Evolutionary conservation across 2,888 invertebrate species (phyloP).

Genomic region (Stegophylla sp.): DNA sequence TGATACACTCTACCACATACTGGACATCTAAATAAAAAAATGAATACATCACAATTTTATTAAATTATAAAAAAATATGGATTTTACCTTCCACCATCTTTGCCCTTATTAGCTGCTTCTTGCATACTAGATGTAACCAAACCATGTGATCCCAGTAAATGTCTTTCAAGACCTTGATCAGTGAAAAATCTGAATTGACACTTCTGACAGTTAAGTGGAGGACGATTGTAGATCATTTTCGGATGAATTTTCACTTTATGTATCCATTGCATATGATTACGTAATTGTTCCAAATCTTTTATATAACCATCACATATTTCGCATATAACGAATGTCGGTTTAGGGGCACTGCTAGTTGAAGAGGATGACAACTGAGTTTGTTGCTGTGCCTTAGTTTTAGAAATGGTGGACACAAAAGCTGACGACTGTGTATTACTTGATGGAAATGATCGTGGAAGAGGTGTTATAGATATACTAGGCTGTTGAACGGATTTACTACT

Average conservation of each 20-base stretch:
- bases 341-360: constrained; percentile 67
- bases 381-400: constrained; percentile 63
- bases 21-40: constrained; percentile 73
- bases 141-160: constrained; percentile 91
- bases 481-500: constrained; percentile 71
- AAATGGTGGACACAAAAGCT: constrained; percentile 62
- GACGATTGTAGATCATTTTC: constrained; percentile 93
- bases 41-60: background rate
- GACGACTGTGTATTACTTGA: constrained; percentile 65
- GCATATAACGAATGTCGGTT: constrained; percentile 89
- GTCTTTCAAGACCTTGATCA: constrained; percentile 89
- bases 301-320: constrained; percentile 97
- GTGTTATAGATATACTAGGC: constrained; percentile 89
- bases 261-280: constrained; percentile 98
- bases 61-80: background rate
- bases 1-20: constrained; percentile 94
- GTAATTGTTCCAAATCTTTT: constrained; percentile 89
- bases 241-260: constrained; percentile 96
- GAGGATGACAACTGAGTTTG: constrained; percentile 60
- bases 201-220: constrained; percentile 93
- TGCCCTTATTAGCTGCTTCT: constrained; percentile 92
- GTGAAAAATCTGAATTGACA: constrained; percentile 97
- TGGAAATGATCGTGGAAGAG: constrained; percentile 76
- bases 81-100: constrained; percentile 77
- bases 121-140: constrained; percentile 95